A percentile compares a stretch with the other conserved stretches of the same genome.
Evolutionary conservation across 2,797 vertebrate genomes (phyloP).

Genomic region (Pangasius djambal): DNA sequence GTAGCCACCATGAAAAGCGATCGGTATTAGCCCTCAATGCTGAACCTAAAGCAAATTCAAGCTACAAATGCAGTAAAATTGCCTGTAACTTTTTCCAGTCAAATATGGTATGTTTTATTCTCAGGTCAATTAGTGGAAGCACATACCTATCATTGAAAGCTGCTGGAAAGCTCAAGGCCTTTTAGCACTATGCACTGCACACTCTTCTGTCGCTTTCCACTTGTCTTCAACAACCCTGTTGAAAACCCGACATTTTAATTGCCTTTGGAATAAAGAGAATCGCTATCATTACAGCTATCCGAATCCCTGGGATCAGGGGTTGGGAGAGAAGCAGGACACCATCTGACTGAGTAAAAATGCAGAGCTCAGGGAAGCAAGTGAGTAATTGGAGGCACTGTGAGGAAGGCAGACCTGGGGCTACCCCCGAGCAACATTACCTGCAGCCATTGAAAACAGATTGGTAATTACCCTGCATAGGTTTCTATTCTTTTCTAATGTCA

Average conservation of each 20-base stretch:
- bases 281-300: slow-evolving; percentile 10
- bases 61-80: not conserved
- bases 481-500: slow-evolving; percentile 53
- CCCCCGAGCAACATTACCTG: slow-evolving; percentile 60
- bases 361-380: slow-evolving; percentile 60
- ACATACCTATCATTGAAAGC: not conserved
- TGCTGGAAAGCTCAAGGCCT: slow-evolving; percentile 21
- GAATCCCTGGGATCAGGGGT: slow-evolving; percentile 35
- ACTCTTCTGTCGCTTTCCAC: slow-evolving; percentile 22
- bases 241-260: slow-evolving; percentile 41
- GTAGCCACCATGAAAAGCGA: not conserved
- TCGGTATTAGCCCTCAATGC: not conserved
- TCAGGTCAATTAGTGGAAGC: slow-evolving; percentile 36
- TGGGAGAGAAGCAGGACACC: slow-evolving; percentile 15
- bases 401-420: slow-evolving; percentile 58
- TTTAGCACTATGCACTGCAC: slow-evolving; percentile 24
- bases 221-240: slow-evolving; percentile 38
- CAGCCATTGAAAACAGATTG: slow-evolving; percentile 58
- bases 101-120: slow-evolving; percentile 10
- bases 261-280: slow-evolving; percentile 35
- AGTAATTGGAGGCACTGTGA: slow-evolving; percentile 68
- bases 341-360: slow-evolving; percentile 59
- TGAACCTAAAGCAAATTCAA: not conserved
- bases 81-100: not conserved
- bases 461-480: slow-evolving; percentile 53